Base-by-base conservation (phyloP, 2,797 vertebrate species). In the Anguilla obscura region DNA sequence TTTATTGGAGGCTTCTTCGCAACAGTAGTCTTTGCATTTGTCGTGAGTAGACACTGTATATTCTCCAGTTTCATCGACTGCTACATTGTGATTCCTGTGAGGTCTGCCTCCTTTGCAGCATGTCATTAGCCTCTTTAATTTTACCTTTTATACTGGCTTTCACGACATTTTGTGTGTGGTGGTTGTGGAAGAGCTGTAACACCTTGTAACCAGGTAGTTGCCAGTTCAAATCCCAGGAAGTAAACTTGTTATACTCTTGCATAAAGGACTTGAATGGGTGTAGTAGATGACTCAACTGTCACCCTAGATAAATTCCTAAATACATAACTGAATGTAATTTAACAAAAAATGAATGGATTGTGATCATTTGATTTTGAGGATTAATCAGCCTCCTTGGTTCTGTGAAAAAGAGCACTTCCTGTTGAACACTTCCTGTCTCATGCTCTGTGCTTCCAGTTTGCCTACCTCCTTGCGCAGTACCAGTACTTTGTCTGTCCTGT, bases 1-100 rank as follows among this genome's bases (percentile, higher is more conserved):
- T 99, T 99, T 95, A 99, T 99, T 87, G 99, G 99, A 48, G 99
- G 99, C 1, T 99, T 98, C 95, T 98, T 99, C 93, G 94, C 96
- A 91, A 99, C 99, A 0, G 97, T 99, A 91, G 92, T 98, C 56
- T 98, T 99, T 90, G 97, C 97, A 93, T 98, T 99, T 93, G 91
- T 98, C 86, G 99, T 99, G 94, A 99, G 99, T 92, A 36, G n/a
- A n/a, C 4, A 8, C 24, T 85, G 58, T 7, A 12, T n/a, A 8
- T 36, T n/a, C 45, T n/a, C 79, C 8, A 45, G 24, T 82, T 24
- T 50, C 36, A 82, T n/a, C 2, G 74, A 45, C 36, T 79, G 30
- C 27, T 71, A 71, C n/a, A 40, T 12, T 50, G 18, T 50, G 21
- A 24, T 48, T 45, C 45, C n/a, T 21, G 0, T 45, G 21, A 45